Evolutionary conservation across 2,888 invertebrate genomes (phyloP).

Genomic region (Prionchulus punctatus): DNA sequence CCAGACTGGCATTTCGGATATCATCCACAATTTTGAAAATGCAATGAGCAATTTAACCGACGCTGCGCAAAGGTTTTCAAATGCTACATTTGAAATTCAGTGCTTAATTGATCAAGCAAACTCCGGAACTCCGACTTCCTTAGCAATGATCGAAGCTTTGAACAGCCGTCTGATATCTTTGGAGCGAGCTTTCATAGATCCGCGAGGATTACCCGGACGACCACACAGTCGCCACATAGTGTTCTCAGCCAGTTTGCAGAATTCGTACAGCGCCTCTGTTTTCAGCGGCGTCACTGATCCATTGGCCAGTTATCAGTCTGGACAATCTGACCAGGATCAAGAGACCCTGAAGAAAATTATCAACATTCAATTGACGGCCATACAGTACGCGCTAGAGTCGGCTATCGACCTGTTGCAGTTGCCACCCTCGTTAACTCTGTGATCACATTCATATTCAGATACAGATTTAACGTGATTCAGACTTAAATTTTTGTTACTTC

Average conservation of each 20-base stretch:
- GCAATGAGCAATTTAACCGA: too few relatives aligned
- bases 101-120: not conserved
- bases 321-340: not conserved
- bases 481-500: too few relatives aligned
- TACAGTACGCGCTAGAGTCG: not conserved
- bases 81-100: too few relatives aligned
- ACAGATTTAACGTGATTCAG: too few relatives aligned
- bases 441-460: too few relatives aligned
- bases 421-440: too few relatives aligned
- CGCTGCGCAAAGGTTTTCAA: too few relatives aligned
- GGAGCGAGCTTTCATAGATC: conserved; percentile 8
- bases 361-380: not conserved
- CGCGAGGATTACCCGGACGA: not conserved
- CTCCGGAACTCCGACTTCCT: too few relatives aligned
- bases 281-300: not conserved
- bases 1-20: too few relatives aligned
- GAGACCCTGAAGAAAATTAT: not conserved
- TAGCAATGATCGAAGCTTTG: not conserved
- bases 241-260: not conserved
- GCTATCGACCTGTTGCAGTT: too few relatives aligned
- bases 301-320: not conserved
- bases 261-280: not conserved
- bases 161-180: not conserved
- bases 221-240: not conserved
- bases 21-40: not conserved